Conservation (phyloP, 2,888 invertebrate species). For the Tromatobia lineatoria region DNA sequence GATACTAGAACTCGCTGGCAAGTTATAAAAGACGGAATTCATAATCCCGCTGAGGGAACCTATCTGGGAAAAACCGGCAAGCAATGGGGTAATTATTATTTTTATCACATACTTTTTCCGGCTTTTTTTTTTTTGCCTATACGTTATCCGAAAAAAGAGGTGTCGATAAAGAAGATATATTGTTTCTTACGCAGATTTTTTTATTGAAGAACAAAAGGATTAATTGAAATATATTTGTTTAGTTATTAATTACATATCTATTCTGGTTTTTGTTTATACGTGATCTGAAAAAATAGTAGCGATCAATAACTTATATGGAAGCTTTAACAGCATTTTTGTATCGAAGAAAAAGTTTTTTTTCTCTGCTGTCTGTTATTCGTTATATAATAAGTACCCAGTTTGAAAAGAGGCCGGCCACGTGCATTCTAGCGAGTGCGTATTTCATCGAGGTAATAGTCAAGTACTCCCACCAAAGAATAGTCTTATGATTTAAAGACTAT, state of each 20-base stretch:
- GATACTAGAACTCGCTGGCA: slow-evolving; percentile 79
- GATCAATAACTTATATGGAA: too few relatives aligned
- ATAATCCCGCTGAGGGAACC: slow-evolving; percentile 88
- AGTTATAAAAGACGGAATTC: slow-evolving; percentile 81
- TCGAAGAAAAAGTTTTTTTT: neutral
- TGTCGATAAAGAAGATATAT: too few relatives aligned
- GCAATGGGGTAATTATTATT: slow-evolving; percentile 88
- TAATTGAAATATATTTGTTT: neutral
- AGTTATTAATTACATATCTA: neutral
- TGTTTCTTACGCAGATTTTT: too few relatives aligned
- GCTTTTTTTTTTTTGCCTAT: neutral
- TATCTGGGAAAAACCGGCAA: slow-evolving; percentile 88
- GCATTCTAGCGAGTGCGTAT: neutral
- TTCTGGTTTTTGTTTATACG: neutral
- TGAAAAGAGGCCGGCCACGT: slow-evolving; percentile 43
- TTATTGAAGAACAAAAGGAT: too few relatives aligned
- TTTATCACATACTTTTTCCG: neutral
- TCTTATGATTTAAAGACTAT: neutral
- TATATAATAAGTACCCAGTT: slow-evolving; percentile 42
- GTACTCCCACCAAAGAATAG: neutral
- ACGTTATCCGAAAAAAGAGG: slow-evolving; percentile 1
- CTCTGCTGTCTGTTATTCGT: neutral
- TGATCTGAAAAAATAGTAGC: too few relatives aligned
- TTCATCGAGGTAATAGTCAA: neutral
- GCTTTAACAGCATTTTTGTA: neutral